Evolutionary conservation across 2,888 invertebrate genomes (phyloP), one percentile per base, ranked within the genome.

Genomic region (Pristionchus entomophagus): DNA sequence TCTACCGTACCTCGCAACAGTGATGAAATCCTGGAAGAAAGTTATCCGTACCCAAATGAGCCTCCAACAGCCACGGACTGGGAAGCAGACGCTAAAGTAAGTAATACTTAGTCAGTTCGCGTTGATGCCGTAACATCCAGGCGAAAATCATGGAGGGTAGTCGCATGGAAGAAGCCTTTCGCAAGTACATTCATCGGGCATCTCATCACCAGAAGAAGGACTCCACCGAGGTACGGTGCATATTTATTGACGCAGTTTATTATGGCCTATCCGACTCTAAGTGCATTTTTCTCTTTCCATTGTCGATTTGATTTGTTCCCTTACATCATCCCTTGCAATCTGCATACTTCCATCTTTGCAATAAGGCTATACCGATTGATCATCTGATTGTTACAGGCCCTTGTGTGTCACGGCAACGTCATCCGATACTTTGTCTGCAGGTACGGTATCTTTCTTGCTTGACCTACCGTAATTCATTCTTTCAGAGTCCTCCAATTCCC

Each of bases 391-490:
- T 53, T 86, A 45, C 26, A 83, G 82, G 84, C 99, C 65, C 94
- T 99, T 85, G 97, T 99, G 1, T 99, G 99, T 91, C 99, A 99
- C 94, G 98, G 97, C 5, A 99, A 99, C 94, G 99, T 99, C 35
- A 99, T 99, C 92, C 95, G 98, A 73, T 99, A 97, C 94, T 97
- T 97, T 93, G 96, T 97, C n/a, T 97, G 97, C 95, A 95, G 96
- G 96, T 96, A 93, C 95, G 94, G n/a, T n/a, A n/a, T n/a, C 35
- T 12, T 14, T 3, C 19, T 80, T 51, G 10, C 22, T 2, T 80
- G 22, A 22, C 32, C 62, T n/a, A n/a, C n/a, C n/a, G n/a, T n/a
- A n/a, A n/a, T n/a, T n/a, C n/a, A n/a, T 82, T 22, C 38, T 93
- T 84, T 87, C 94, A 97, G 99, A 94, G 98, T 97, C 0, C 95